Conservation (phyloP, 2,113 vertebrate genomes). For the Gulo gulo region DNA sequence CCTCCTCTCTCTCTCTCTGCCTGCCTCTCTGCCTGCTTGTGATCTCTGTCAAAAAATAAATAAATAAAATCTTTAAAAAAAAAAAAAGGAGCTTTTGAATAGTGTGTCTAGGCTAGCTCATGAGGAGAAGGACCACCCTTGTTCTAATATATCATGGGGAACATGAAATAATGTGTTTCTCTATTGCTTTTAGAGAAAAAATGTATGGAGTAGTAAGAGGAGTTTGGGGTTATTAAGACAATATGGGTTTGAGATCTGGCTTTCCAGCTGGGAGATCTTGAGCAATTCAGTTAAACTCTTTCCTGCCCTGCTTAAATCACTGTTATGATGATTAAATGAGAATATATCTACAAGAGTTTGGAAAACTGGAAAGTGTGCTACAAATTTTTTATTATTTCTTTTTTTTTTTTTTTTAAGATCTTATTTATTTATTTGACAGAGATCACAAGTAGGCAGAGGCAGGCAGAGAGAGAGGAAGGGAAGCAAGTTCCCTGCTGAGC, state of each 20-base stretch:
- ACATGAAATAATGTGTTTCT: background rate
- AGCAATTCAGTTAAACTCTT: background rate
- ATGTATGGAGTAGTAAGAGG: background rate
- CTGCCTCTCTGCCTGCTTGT: no score
- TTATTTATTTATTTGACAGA: no score
- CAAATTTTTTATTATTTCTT: background rate
- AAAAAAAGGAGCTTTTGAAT: constrained; percentile 33
- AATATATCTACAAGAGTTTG: background rate
- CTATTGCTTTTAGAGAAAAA: background rate
- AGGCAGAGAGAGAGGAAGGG: no score
- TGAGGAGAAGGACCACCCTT: background rate
- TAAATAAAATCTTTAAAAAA: no score
- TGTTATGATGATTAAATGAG: background rate
- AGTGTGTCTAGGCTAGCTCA: background rate
- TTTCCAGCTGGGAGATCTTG: background rate
- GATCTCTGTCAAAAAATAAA: no score
- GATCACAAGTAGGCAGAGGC: no score
- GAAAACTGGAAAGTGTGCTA: background rate
- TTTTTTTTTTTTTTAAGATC: background rate
- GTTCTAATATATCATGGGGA: background rate
- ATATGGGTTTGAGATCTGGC: background rate
- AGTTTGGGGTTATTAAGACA: background rate
- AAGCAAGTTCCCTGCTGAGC: no score
- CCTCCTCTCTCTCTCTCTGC: no score
- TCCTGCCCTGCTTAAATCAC: background rate